Percentiles rank a stretch among this genome's conserved stretches.
phyloP scores from a whole-genome alignment of 2,888 invertebrate genomes.

The Rhagonycha fulva region DNA sequence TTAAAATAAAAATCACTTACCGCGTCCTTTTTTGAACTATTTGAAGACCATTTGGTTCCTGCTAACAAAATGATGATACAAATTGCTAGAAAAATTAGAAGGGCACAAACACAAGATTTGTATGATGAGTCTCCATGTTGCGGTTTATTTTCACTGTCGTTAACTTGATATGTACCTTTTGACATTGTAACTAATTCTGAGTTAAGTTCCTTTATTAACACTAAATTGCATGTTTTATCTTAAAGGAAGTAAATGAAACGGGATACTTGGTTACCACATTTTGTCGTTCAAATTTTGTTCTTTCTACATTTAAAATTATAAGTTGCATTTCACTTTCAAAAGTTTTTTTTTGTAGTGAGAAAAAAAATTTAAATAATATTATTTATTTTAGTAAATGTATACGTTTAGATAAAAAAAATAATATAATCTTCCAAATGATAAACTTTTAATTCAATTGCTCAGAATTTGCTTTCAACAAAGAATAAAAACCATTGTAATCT shows the following conservation, averaged over 20 bases:
- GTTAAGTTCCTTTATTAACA: neutral
- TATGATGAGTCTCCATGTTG: conserved; percentile 32
- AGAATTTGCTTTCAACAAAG: too few relatives aligned
- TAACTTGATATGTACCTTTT: conserved; percentile 31
- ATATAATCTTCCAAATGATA: too few relatives aligned
- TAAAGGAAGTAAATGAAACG: conserved; percentile 21
- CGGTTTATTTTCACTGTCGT: conserved; percentile 15
- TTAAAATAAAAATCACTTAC: neutral
- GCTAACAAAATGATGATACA: conserved; percentile 32
- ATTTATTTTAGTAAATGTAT: too few relatives aligned
- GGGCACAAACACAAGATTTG: conserved; percentile 34
- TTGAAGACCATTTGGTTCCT: conserved; percentile 13
- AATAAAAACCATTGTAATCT: too few relatives aligned
- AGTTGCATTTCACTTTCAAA: neutral
- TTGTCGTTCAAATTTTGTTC: conserved; percentile 19
- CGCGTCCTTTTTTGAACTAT: neutral
- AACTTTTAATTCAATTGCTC: too few relatives aligned
- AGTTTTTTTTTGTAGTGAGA: neutral
- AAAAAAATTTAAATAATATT: too few relatives aligned
- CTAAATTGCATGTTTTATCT: neutral
- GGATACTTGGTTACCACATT: conserved; percentile 29
- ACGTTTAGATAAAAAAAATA: too few relatives aligned
- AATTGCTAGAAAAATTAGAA: conserved; percentile 35
- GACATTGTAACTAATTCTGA: conserved; percentile 22
- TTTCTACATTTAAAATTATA: neutral